A percentile compares a stretch with the other conserved stretches of the same genome.
Conservation (phyloP, 1,140 invertebrate genomes). For the Leptinotarsa texana region DNA sequence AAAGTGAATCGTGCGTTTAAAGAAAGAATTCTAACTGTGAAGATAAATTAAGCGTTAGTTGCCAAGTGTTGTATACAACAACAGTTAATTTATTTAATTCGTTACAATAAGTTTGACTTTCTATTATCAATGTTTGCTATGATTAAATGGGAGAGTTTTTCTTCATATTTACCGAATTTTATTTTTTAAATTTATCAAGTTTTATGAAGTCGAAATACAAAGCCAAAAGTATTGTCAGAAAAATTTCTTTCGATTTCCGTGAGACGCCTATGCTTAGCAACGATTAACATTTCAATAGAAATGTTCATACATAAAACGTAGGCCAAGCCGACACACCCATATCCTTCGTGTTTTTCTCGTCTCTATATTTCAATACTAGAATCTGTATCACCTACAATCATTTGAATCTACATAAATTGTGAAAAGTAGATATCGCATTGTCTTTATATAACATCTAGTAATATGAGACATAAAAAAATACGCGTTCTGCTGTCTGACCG, state of each 20-base stretch:
- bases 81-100: no score
- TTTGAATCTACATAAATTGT: conserved; percentile 1
- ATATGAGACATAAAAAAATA: neutral
- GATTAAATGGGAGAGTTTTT: neutral
- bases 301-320: conserved; percentile 3
- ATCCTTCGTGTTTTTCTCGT: neutral
- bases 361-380: neutral
- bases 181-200: neutral
- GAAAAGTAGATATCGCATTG: neutral
- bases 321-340: neutral
- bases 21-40: no score
- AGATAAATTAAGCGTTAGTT: no score
- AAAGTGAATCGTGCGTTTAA: no score
- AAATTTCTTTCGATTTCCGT: neutral
- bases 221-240: neutral
- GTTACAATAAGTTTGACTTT: no score
- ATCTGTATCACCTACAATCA: conserved; percentile 5
- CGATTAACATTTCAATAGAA: neutral
- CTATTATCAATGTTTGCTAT: no score
- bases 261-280: neutral
- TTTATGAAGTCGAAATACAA: neutral
- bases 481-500: neutral
- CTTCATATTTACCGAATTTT: neutral
- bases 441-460: neutral
- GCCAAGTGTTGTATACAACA: no score